phyloP scores from a whole-genome alignment of 2,888 invertebrate genomes.

The Troides oblongomaculatus region DNA sequence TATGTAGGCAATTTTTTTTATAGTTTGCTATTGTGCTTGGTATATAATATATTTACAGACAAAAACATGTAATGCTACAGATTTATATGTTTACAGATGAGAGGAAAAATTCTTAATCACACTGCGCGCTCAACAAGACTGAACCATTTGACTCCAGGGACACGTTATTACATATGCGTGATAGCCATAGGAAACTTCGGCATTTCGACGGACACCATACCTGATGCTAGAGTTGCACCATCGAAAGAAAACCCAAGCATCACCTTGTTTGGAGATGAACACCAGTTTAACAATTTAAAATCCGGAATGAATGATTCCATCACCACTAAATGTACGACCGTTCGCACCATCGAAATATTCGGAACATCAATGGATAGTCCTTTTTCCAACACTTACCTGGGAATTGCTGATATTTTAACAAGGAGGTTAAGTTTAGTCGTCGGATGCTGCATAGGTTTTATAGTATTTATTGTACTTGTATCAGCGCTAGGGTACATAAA shows the following conservation, averaged over 20 bases:
- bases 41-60: neutral
- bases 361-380: constrained; percentile 80
- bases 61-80: no score
- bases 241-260: constrained; percentile 61
- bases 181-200: constrained; percentile 87
- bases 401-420: constrained; percentile 87
- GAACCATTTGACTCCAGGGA: constrained; percentile 87
- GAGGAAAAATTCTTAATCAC: constrained; percentile 87
- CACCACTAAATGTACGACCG: constrained; percentile 88
- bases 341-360: constrained; percentile 86
- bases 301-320: constrained; percentile 82
- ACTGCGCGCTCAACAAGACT: constrained; percentile 87
- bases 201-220: constrained; percentile 68
- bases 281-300: constrained; percentile 70
- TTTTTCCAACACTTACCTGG: constrained; percentile 83
- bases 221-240: constrained; percentile 76
- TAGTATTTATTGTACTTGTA: constrained; percentile 90
- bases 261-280: constrained; percentile 80
- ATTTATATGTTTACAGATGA: constrained; percentile 79
- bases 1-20: neutral
- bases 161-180: constrained; percentile 92
- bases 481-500: constrained; percentile 92
- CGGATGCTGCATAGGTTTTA: constrained; percentile 91
- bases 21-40: neutral
- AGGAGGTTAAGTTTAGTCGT: constrained; percentile 91